Conservation (phyloP, 2,888 invertebrate genomes). For the Alsophila aescularia region DNA sequence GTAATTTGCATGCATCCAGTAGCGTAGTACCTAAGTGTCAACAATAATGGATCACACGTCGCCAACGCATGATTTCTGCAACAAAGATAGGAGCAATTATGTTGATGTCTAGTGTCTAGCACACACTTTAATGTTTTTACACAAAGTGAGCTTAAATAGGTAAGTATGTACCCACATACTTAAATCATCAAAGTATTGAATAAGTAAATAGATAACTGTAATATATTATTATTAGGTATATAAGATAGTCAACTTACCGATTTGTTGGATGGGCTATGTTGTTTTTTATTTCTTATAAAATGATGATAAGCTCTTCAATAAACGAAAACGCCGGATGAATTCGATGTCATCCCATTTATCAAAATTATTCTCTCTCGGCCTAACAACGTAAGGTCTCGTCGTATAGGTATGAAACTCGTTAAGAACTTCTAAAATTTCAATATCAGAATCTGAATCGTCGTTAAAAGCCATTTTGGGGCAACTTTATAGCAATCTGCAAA, state of each 20-base stretch:
- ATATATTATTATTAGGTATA: no score
- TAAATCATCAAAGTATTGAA: neutral
- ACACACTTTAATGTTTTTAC: no score
- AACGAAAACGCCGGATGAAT: neutral
- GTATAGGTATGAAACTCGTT: no score
- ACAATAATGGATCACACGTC: no score
- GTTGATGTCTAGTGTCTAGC: no score
- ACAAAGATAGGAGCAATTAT: neutral
- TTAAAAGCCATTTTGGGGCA: no score
- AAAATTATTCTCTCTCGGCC: neutral
- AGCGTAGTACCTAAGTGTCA: neutral
- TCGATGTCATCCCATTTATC: neutral
- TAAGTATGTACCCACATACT: neutral
- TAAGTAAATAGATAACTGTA: neutral
- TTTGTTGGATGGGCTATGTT: neutral
- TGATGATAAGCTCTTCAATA: neutral
- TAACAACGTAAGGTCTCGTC: no score
- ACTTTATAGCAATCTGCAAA: no score
- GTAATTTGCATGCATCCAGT: constrained; percentile 3
- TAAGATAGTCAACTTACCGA: neutral
- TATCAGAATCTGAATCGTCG: no score
- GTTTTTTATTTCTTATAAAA: neutral
- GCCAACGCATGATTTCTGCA: neutral
- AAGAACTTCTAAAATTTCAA: no score
- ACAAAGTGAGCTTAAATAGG: no score